Evolutionary conservation across 1,140 invertebrate genomes (phyloP).

Genomic region (Catajapyx aquilonaris): DNA sequence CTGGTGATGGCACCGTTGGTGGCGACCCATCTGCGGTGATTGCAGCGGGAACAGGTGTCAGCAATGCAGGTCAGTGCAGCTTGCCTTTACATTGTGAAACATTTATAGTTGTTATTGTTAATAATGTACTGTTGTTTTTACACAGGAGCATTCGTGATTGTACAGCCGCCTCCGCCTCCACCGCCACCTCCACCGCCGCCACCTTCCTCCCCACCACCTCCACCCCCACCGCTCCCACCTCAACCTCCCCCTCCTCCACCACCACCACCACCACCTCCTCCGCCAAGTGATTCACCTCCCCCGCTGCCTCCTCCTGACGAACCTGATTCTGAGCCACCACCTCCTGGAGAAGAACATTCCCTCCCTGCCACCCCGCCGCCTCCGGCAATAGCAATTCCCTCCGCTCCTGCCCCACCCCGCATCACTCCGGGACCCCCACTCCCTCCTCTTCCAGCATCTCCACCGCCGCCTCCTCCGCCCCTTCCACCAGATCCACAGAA

Average conservation of each 20-base stretch:
- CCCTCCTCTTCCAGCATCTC: constrained; percentile 5
- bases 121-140: background rate
- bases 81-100: constrained; percentile 4
- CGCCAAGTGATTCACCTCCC: constrained; percentile 7
- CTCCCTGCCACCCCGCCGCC: constrained; percentile 7
- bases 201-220: constrained; percentile 4
- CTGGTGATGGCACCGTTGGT: constrained; percentile 18
- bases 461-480: constrained; percentile 22
- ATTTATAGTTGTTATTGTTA: constrained; percentile 6
- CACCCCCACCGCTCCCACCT: constrained; percentile 2
- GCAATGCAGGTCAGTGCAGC: background rate
- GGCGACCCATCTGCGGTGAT: constrained; percentile 12
- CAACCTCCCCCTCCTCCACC: constrained; percentile 7
- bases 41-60: background rate
- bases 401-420: constrained; percentile 9
- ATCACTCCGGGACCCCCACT: constrained; percentile 5
- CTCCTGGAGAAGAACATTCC: too few species aligned
- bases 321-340: too few species aligned
- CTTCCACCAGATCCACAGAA: constrained; percentile 21
- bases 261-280: constrained; percentile 5
- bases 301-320: constrained; percentile 9
- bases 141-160: background rate
- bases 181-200: constrained; percentile 8
- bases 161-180: constrained; percentile 4
- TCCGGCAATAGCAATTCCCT: constrained; percentile 2